These are phyloP conservation scores for Hydropsyche betteni DNA, from an alignment of 2,888 invertebrate genomes.

Conservation along the genomic window DNA sequence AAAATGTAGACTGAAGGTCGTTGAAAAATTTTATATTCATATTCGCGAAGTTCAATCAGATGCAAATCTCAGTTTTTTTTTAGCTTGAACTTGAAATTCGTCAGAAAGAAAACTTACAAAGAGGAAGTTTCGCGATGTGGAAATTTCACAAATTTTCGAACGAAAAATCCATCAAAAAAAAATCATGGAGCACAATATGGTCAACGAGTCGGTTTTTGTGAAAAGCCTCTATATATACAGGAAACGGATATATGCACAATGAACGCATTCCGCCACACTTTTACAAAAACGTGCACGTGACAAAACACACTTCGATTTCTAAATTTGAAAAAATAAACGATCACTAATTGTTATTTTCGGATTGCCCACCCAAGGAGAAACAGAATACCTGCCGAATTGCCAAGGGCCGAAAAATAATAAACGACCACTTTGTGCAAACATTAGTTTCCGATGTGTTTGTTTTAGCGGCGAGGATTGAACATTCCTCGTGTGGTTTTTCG, in stretches of 20 bases:
- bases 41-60: too few relatives aligned
- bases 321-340: neutral
- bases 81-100: too few relatives aligned
- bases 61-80: too few relatives aligned
- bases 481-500: neutral
- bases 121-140: neutral
- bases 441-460: conserved; percentile 20
- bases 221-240: conserved; percentile 23
- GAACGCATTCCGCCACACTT: conserved; percentile 20
- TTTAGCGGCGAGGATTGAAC: conserved; percentile 25
- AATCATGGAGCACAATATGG: conserved; percentile 19
- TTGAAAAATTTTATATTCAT: too few relatives aligned
- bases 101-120: conserved; percentile 1
- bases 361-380: conserved; percentile 3
- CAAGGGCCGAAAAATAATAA: conserved; percentile 22
- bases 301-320: neutral
- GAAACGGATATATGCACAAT: conserved; percentile 43
- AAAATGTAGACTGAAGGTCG: too few relatives aligned
- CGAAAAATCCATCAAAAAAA: neutral
- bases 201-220: conserved; percentile 9
- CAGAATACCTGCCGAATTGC: neutral
- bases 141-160: neutral
- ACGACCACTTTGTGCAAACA: conserved; percentile 11
- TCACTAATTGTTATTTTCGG: neutral
- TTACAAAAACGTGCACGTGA: neutral